Evolutionary conservation across 1,140 invertebrate species (phyloP).

Genomic region (Spodoptera litura): DNA sequence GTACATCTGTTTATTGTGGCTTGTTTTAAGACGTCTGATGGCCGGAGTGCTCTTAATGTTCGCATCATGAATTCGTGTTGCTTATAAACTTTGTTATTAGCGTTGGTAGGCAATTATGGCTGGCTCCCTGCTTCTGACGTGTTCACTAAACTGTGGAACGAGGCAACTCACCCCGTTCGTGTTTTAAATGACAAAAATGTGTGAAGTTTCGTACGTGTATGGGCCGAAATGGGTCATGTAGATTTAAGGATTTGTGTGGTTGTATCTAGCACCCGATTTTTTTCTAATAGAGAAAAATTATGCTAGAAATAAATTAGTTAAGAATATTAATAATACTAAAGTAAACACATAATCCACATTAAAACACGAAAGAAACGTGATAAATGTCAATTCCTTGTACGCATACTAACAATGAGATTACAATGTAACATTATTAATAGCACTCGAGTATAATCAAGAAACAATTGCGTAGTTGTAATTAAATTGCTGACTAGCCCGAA

Average conservation of each 20-base stretch:
- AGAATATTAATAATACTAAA: not conserved
- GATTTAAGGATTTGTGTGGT: too few relatives aligned
- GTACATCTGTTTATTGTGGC: conserved; percentile 11
- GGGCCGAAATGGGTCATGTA: too few relatives aligned
- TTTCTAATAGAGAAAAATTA: too few relatives aligned
- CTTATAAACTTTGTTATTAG: conserved; percentile 48
- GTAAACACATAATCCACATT: not conserved
- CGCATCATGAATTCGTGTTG: conserved; percentile 40
- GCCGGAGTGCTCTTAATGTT: conserved; percentile 42
- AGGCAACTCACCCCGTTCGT: not conserved
- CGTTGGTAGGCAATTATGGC: conserved; percentile 35
- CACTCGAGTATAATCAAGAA: too few relatives aligned
- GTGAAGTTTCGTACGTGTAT: not conserved
- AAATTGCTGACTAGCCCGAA: not conserved
- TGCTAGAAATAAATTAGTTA: too few relatives aligned
- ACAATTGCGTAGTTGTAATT: too few relatives aligned
- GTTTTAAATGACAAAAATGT: conserved; percentile 17
- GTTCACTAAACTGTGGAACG: not conserved
- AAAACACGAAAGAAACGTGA: too few relatives aligned
- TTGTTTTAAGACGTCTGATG: conserved; percentile 37
- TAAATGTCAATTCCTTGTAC: too few relatives aligned
- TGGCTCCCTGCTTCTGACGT: conserved; percentile 14
- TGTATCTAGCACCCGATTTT: too few relatives aligned
- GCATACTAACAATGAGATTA: too few relatives aligned
- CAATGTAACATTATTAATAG: too few relatives aligned